Evolutionary conservation across 2,113 vertebrate species (phyloP), one percentile per base, ranked within the genome.

Genomic region (Enhydra lutris): DNA sequence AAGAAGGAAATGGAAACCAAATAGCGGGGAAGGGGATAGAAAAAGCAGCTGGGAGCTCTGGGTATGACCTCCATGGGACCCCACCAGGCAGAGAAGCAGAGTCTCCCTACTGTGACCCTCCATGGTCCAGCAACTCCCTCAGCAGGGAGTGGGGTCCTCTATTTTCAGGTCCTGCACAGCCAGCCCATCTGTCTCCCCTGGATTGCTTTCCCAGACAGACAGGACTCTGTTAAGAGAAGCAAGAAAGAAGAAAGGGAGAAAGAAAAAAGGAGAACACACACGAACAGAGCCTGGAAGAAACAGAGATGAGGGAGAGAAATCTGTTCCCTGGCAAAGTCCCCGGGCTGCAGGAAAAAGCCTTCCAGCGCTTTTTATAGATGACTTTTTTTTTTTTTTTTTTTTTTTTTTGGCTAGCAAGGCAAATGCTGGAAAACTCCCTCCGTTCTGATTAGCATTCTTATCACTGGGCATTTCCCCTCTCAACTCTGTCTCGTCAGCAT

Each of bases 311-410:
- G 80, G 29, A 96, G 21, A 65, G 45, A 63, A 96, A 92, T 97
- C 96, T 96, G 83, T 95, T 79, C 93, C 94, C 81, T 97, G 92
- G 94, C 97, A 95, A 94, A 96, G 47, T 92, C 96, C 87, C 59
- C 45, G 26, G 95, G 76, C 97, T 97, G 83, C 52, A 95, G 90
- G 96, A 57, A 89, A 91, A 93, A 94, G 71, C 88, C 87, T 98
- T 92, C 87, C 80, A 94, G 81, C 0, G 0, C 83, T 97, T 97
- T 98, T 95, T 96, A 97, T 91, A 95, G 95, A 95, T 78, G 83
- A 34, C 61, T 74, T 81, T 81, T 85, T 89, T 45, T 84, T 65
- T 79, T 91, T 95, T 89, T 81, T 65, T 81, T 65, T 76, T 89
- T 80, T 86, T 39, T 73, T 79, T 39, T 80, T 57, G 1, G n/a